A percentile compares a stretch with the other conserved stretches of the same genome.
Conservation (phyloP, 1,140 invertebrate species). For the Drosophila rufa region DNA sequence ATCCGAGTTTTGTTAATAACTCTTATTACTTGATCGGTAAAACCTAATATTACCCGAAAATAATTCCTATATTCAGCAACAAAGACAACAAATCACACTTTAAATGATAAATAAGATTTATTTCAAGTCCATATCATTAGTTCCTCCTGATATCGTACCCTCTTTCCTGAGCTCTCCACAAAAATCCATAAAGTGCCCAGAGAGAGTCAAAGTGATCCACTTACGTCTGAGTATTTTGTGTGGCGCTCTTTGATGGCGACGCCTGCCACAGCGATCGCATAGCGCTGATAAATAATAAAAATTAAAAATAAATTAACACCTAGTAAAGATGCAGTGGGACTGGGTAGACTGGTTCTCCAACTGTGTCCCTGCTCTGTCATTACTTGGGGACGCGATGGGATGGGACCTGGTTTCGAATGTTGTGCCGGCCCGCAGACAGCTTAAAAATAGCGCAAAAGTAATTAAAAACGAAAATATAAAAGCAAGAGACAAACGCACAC, state of each 20-base stretch:
- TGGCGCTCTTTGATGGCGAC: conserved; percentile 51
- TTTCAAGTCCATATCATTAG: not conserved
- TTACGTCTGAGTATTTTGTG: conserved; percentile 17
- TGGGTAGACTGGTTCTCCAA: conserved; percentile 12
- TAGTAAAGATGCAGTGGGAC: conserved; percentile 67
- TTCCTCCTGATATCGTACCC: not conserved
- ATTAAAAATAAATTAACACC: conserved; percentile 84
- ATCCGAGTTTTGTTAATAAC: too few relatives aligned
- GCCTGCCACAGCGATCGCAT: conserved; percentile 56
- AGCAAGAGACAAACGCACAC: conserved; percentile 52
- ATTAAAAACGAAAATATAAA: conserved; percentile 79
- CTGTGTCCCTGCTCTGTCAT: conserved; percentile 36
- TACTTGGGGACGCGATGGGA: conserved; percentile 24
- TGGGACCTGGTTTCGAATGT: conserved; percentile 36
- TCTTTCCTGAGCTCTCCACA: not conserved
- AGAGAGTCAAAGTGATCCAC: conserved; percentile 24
- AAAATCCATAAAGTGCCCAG: conserved; percentile 13
- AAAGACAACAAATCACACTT: too few relatives aligned
- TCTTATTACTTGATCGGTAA: too few relatives aligned
- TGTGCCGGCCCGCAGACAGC: conserved; percentile 57
- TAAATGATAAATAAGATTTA: not conserved
- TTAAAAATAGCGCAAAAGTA: conserved; percentile 82
- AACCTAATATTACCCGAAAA: too few relatives aligned
- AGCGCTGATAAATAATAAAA: conserved; percentile 81
- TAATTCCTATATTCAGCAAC: too few relatives aligned